Evolutionary conservation across 2,888 invertebrate species (phyloP).

Genomic region (Coleophora flavipennella): DNA sequence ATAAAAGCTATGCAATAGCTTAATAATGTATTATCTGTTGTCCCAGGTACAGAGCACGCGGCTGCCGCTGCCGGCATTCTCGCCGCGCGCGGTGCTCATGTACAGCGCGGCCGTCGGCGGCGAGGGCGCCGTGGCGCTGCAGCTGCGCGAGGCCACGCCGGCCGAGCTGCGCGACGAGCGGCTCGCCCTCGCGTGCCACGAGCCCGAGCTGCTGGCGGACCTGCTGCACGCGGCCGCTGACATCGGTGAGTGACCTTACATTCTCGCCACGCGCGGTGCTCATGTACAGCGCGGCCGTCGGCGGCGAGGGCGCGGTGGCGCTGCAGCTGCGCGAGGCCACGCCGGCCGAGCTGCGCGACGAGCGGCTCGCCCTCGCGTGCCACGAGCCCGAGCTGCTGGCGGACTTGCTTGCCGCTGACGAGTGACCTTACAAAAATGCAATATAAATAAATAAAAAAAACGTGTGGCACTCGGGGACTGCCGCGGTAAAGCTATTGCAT

Average conservation of each 20-base stretch:
- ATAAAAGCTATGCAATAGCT: too few relatives aligned
- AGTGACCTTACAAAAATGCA: neutral
- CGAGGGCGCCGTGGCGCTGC: constrained; percentile 72
- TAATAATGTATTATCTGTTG: neutral
- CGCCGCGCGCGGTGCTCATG: constrained; percentile 78
- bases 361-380: constrained; percentile 38
- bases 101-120: constrained; percentile 79
- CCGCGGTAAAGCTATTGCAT: too few relatives aligned
- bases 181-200: constrained; percentile 81
- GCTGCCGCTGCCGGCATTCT: constrained; percentile 64
- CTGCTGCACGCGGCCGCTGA: constrained; percentile 78
- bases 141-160: constrained; percentile 74
- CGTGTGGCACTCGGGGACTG: too few relatives aligned
- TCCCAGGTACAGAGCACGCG: constrained; percentile 61
- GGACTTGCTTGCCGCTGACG: constrained; percentile 76
- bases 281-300: constrained; percentile 79
- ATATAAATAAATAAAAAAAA: too few relatives aligned
- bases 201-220: constrained; percentile 82
- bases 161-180: constrained; percentile 72
- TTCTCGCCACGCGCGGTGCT: constrained; percentile 75
- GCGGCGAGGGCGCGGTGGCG: constrained; percentile 74
- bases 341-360: neutral
- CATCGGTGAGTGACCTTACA: constrained; percentile 37
- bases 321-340: constrained; percentile 8
- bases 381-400: constrained; percentile 83